These are phyloP conservation scores for Engraulis encrasicolus DNA, from an alignment of 2,113 vertebrate species.

Conservation along the genomic window DNA sequence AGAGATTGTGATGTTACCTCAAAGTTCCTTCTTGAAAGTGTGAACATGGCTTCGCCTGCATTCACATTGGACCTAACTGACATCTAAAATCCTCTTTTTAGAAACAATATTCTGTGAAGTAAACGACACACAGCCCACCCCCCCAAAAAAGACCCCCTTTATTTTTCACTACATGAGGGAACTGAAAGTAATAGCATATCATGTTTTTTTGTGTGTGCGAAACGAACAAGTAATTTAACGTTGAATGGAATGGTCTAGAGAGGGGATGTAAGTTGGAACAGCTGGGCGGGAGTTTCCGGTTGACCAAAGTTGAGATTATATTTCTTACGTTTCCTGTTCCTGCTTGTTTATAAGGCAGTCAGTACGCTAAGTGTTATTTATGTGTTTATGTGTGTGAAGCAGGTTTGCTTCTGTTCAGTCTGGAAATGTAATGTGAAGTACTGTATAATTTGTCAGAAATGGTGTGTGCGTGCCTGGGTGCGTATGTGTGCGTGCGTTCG, in stretches of 20 bases:
- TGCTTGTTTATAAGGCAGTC: neutral
- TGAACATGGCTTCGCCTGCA: neutral
- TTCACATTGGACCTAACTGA: neutral
- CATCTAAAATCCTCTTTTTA: neutral
- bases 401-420: conserved; percentile 9
- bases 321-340: neutral
- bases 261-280: neutral
- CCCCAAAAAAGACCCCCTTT: neutral
- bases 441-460: neutral
- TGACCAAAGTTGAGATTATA: conserved; percentile 35
- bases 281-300: neutral
- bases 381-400: neutral
- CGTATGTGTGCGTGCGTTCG: neutral
- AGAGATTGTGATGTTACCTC: neutral
- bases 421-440: conserved; percentile 31
- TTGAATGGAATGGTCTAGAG: no score
- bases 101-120: neutral
- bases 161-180: neutral
- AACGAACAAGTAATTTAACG: neutral
- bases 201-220: conserved; percentile 17
- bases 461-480: neutral
- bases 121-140: neutral
- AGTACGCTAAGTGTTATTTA: conserved; percentile 38
- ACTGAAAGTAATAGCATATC: neutral
- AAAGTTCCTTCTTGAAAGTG: neutral